These are phyloP conservation scores for Natator depressus DNA, from an alignment of 2,113 vertebrate genomes.

Conservation along the genomic window DNA sequence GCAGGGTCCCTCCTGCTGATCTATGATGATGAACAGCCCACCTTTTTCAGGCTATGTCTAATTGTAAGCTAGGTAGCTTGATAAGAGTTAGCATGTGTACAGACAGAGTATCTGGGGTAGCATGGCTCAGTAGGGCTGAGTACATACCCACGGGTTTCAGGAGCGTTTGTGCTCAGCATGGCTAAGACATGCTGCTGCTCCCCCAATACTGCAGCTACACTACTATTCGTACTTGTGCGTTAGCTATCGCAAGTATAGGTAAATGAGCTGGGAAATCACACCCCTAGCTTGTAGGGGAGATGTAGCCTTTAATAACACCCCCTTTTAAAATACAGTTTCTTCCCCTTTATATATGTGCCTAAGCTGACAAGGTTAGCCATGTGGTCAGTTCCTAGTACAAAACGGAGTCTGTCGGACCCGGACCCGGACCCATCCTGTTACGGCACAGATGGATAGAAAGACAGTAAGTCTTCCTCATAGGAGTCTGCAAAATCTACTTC, in stretches of 20 bases:
- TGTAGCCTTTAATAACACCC: not conserved
- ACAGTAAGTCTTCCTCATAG: fast-evolving
- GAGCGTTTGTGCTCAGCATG: not conserved
- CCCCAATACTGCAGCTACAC: not conserved
- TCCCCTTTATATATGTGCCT: not conserved
- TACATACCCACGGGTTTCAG: not conserved
- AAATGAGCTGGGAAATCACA: not conserved
- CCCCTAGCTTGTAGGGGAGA: too few relatives aligned
- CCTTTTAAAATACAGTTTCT: not conserved
- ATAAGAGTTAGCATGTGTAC: not conserved
- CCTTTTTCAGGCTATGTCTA: not conserved
- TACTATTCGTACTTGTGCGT: not conserved
- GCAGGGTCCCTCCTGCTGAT: not conserved
- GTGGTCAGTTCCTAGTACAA: not conserved
- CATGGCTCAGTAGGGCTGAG: not conserved
- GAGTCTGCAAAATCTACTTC: not conserved
- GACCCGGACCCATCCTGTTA: fast-evolving
- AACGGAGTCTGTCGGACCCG: not conserved
- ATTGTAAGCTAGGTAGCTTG: not conserved
- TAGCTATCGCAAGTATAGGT: not conserved
- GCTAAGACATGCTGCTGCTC: not conserved
- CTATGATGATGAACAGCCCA: not conserved
- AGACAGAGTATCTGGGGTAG: not conserved
- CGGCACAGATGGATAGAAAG: not conserved
- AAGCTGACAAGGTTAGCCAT: not conserved